Conservation (phyloP, 2,888 invertebrate species). For the Drosophila paranaensis region DNA sequence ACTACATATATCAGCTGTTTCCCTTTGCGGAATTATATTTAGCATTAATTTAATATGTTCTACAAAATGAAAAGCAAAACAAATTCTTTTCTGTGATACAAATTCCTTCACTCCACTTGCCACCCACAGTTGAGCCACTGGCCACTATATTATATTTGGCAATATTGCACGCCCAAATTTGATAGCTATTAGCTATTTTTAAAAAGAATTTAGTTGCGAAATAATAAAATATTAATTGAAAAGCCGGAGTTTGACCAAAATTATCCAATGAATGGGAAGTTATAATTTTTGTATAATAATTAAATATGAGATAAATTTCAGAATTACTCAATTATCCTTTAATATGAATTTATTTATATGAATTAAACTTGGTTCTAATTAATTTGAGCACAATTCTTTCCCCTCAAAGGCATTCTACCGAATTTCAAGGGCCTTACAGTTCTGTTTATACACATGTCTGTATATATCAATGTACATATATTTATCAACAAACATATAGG, state of each 20-base stretch:
- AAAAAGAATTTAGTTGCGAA: not conserved
- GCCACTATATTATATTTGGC: not conserved
- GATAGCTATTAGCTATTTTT: no score
- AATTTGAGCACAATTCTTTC: not conserved
- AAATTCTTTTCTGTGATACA: not conserved
- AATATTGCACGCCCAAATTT: not conserved
- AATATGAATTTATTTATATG: not conserved
- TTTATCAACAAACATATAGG: no score
- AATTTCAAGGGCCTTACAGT: no score
- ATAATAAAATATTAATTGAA: not conserved
- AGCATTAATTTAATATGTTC: not conserved
- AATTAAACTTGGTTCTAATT: not conserved
- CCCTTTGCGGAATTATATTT: not conserved
- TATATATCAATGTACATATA: no score
- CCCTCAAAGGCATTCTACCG: no score
- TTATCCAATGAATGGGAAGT: not conserved
- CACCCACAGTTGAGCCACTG: not conserved
- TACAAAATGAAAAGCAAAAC: not conserved
- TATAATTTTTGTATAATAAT: not conserved
- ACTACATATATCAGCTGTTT: not conserved
- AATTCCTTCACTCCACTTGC: not conserved
- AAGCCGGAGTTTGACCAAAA: no score
- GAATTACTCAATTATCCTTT: no score
- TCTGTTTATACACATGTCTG: no score
- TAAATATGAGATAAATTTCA: not conserved